A percentile compares a stretch with the other conserved stretches of the same genome.
Evolutionary conservation across 2,113 vertebrate genomes (phyloP).

Genomic region (Tamias sibiricus): DNA sequence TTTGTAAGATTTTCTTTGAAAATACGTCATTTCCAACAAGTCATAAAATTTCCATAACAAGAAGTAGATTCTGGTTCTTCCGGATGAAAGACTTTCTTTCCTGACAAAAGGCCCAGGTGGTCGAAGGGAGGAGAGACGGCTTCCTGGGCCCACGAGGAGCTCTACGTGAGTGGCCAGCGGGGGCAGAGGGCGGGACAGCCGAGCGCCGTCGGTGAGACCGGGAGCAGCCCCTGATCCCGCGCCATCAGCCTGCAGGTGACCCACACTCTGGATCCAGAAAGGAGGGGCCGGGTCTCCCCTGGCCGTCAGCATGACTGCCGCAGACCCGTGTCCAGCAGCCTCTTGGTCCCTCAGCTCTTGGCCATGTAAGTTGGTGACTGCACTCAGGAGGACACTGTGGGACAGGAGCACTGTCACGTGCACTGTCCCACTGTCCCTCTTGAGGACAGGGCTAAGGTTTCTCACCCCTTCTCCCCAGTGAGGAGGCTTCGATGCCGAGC

Average conservation of each 20-base stretch:
- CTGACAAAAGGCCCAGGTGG: background rate
- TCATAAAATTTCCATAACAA: background rate
- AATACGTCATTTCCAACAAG: background rate
- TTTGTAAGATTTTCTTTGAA: background rate
- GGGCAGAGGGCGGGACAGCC: background rate
- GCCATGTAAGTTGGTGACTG: no score
- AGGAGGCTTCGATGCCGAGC: background rate
- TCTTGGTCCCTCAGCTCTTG: background rate
- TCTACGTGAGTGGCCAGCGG: background rate
- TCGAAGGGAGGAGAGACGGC: no score
- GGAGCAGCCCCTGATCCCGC: background rate
- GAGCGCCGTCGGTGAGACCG: background rate
- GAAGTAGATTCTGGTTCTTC: background rate
- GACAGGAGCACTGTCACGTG: background rate
- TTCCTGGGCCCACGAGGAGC: background rate
- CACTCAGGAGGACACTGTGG: background rate
- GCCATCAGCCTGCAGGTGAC: background rate
- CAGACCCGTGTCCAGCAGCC: background rate
- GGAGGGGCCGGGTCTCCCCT: no score
- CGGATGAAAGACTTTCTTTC: background rate
- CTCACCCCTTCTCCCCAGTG: background rate
- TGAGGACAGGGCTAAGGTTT: background rate
- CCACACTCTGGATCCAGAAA: background rate
- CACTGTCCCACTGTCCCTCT: background rate
- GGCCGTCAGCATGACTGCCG: background rate